Conservation (phyloP, 1,140 invertebrate species). For the Plectrocnemia conspersa region DNA sequence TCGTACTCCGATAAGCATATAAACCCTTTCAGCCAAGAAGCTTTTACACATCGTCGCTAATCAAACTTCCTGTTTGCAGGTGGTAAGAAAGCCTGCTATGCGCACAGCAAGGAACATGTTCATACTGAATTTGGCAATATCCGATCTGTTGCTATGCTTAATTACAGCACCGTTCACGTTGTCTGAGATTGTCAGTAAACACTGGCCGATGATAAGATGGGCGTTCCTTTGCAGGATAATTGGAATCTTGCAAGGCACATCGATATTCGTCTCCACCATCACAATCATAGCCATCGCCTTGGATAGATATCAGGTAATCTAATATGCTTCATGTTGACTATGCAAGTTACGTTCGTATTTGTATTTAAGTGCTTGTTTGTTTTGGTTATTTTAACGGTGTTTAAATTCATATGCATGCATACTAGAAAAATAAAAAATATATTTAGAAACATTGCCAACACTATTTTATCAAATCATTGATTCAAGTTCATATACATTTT, state of each 20-base stretch:
- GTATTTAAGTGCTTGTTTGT: too few relatives aligned
- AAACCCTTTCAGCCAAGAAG: too few relatives aligned
- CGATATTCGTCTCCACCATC: constrained; percentile 84
- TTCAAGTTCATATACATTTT: too few relatives aligned
- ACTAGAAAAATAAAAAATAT: too few relatives aligned
- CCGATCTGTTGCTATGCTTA: constrained; percentile 76
- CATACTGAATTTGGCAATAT: constrained; percentile 84
- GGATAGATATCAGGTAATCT: constrained; percentile 71
- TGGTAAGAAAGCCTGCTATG: constrained; percentile 75
- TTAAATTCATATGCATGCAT: too few relatives aligned
- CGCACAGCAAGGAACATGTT: constrained; percentile 82
- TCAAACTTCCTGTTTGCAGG: constrained; percentile 46
- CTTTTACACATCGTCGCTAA: too few relatives aligned
- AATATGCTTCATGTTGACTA: too few relatives aligned
- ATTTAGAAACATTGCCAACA: too few relatives aligned
- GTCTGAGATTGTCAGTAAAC: constrained; percentile 72
- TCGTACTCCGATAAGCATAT: too few relatives aligned
- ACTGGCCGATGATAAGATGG: constrained; percentile 66
- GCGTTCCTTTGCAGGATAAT: constrained; percentile 73
- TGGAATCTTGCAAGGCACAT: constrained; percentile 75
- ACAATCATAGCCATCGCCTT: constrained; percentile 86
- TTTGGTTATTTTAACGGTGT: too few relatives aligned
- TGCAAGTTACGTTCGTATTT: too few relatives aligned
- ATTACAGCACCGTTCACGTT: constrained; percentile 83
- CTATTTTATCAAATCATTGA: too few relatives aligned